Evolutionary conservation across 2,113 vertebrate species (phyloP).

Genomic region (Pelusios castaneus): DNA sequence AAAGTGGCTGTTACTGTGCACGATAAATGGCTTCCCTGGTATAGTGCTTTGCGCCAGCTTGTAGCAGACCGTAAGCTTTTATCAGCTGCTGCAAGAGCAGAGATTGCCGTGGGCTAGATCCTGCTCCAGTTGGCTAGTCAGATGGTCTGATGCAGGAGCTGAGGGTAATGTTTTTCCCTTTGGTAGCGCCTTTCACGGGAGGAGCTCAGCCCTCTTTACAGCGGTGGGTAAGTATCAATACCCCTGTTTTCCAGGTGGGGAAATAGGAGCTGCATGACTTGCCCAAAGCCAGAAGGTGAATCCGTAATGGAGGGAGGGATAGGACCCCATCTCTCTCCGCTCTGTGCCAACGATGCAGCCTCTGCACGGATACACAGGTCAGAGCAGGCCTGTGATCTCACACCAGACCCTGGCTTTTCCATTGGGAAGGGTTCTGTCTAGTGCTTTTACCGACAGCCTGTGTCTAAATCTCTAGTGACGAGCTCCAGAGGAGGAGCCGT

Average conservation of each 20-base stretch:
- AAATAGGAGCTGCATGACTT: background rate
- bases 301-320: too few relatives aligned
- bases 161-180: background rate
- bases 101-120: background rate
- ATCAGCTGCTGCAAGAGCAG: background rate
- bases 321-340: background rate
- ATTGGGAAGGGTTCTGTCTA: background rate
- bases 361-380: background rate
- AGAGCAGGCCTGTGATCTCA: background rate
- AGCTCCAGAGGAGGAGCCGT: too few relatives aligned
- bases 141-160: background rate
- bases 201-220: background rate
- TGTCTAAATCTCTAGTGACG: background rate
- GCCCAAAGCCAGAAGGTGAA: background rate
- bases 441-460: background rate
- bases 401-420: background rate
- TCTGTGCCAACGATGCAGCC: rapidly evolving
- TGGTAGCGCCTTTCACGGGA: background rate
- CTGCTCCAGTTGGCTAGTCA: background rate
- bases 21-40: background rate
- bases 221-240: background rate
- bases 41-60: background rate
- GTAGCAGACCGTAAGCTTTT: background rate
- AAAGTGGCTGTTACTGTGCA: background rate
- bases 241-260: background rate